A percentile compares a stretch with the other conserved stretches of the same genome.
Conservation (phyloP, 2,888 invertebrate species). For the Vanessa cardui region DNA sequence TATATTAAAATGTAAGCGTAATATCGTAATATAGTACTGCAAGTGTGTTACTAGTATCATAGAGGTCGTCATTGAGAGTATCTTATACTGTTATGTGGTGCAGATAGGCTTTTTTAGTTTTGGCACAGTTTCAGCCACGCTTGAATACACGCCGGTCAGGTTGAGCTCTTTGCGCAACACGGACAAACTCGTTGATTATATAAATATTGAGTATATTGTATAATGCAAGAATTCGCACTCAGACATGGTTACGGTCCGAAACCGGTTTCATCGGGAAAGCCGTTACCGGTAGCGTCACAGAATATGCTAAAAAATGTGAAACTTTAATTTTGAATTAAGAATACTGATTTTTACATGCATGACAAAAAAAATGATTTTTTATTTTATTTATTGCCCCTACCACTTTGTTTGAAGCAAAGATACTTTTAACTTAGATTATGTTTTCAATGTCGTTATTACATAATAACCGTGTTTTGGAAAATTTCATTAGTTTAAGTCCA, state of each 20-base stretch:
- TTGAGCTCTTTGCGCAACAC: constrained; percentile 18
- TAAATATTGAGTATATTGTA: constrained; percentile 35
- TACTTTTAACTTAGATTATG: no score
- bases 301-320: constrained; percentile 18
- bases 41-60: not conserved
- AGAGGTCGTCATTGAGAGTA: not conserved
- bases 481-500: no score
- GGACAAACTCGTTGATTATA: constrained; percentile 32
- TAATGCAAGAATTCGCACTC: constrained; percentile 32
- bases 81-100: not conserved
- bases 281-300: constrained; percentile 7
- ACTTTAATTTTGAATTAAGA: not conserved
- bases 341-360: not conserved
- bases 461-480: no score
- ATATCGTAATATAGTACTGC: no score
- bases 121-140: not conserved
- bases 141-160: constrained; percentile 1
- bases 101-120: not conserved
- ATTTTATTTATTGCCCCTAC: no score
- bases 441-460: no score
- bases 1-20: no score
- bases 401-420: no score
- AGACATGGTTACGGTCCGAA: constrained; percentile 10
- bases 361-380: not conserved
- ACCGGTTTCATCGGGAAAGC: constrained; percentile 34